Evolutionary conservation across 2,797 vertebrate genomes (phyloP).

Genomic region (Falco columbarius): DNA sequence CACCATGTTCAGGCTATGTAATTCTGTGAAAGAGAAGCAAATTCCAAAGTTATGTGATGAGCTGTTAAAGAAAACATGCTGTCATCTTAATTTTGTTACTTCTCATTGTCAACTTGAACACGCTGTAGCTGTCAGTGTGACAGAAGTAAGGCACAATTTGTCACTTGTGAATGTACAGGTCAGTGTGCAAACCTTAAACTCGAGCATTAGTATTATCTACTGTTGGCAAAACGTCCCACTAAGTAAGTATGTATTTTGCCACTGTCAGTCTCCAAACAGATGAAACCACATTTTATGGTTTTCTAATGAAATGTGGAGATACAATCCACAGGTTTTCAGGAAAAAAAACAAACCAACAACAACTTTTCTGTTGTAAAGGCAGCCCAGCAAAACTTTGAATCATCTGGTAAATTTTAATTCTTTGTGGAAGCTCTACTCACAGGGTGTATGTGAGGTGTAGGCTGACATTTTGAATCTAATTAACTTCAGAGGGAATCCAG

Average conservation of each 20-base stretch:
- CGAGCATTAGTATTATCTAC: background rate
- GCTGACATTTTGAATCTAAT: background rate
- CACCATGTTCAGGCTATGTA: background rate
- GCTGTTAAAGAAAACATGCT: background rate
- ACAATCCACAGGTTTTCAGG: background rate
- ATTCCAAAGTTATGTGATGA: background rate
- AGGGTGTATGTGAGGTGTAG: background rate
- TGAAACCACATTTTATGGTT: background rate
- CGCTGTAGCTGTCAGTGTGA: background rate
- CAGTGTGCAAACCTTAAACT: background rate
- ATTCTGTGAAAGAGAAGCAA: background rate
- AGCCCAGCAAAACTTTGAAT: background rate
- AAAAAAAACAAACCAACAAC: background rate
- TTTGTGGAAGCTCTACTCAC: background rate
- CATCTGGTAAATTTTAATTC: background rate
- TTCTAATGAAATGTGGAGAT: background rate
- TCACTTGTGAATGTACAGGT: background rate
- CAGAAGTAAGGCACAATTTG: background rate
- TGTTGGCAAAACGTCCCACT: background rate
- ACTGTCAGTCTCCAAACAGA: background rate
- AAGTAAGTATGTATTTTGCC: background rate
- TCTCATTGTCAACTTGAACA: background rate
- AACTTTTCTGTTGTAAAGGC: background rate
- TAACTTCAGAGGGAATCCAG: background rate
- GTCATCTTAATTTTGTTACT: background rate